Evolutionary conservation across 2,113 vertebrate genomes (phyloP).

Genomic region (Grantiella picta): DNA sequence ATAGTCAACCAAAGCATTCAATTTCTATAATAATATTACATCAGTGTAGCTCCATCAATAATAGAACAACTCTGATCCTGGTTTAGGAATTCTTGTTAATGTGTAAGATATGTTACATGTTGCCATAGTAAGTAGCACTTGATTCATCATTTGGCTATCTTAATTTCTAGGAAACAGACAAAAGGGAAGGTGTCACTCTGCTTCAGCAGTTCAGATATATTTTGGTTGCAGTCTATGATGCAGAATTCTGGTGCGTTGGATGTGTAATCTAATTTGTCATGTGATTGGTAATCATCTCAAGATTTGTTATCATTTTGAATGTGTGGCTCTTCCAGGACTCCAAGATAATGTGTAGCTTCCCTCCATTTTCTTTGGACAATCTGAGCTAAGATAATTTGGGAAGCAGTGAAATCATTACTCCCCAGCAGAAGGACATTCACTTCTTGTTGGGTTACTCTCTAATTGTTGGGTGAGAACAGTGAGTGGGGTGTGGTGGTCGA

Average conservation of each 20-base stretch:
- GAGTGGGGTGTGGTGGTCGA: fast-evolving
- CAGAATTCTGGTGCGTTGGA: not conserved
- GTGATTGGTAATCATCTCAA: not conserved
- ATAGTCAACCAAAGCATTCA: not conserved
- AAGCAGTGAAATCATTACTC: not conserved
- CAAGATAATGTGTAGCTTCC: not conserved
- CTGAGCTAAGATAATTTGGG: not conserved
- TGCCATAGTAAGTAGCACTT: not conserved
- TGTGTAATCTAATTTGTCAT: not conserved
- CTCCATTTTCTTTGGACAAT: not conserved
- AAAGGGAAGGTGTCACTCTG: not conserved
- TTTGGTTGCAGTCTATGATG: not conserved
- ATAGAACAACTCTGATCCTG: not conserved
- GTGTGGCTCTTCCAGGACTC: not conserved
- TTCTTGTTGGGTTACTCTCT: fast-evolving
- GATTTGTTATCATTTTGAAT: not conserved
- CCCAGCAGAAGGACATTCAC: not conserved
- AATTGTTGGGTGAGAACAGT: not conserved
- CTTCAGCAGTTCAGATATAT: not conserved
- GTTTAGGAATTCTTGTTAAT: not conserved
- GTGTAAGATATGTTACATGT: not conserved
- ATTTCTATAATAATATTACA: not conserved
- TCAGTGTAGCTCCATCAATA: not conserved
- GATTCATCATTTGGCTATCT: not conserved
- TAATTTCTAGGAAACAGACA: not conserved